A percentile compares a stretch with the other conserved stretches of the same genome.
Evolutionary conservation across 2,113 vertebrate genomes (phyloP).

Genomic region (Anolis carolinensis): DNA sequence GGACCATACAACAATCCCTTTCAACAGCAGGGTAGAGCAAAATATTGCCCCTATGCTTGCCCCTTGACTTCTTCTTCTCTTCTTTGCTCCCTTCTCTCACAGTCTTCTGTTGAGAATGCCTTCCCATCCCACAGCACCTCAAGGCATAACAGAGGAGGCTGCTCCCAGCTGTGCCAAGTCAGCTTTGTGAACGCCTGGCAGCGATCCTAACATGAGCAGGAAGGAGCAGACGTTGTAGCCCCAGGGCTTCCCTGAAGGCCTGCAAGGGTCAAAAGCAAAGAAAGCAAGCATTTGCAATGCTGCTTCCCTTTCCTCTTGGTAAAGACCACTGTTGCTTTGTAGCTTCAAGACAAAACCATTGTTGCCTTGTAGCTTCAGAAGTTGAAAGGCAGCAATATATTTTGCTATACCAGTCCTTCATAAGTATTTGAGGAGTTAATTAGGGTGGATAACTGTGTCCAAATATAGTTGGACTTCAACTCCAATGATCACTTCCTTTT

Average conservation of each 20-base stretch:
- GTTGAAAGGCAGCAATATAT: not conserved
- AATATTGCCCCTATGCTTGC: not conserved
- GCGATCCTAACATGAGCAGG: not conserved
- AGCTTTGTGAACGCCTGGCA: not conserved
- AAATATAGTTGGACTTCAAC: no score
- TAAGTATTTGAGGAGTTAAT: not conserved
- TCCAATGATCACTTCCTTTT: no score
- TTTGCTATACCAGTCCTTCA: not conserved
- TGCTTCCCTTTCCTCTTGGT: not conserved
- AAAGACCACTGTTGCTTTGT: not conserved
- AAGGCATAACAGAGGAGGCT: not conserved
- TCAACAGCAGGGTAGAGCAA: not conserved
- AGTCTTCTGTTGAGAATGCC: conserved; percentile 40
- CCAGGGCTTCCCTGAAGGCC: not conserved
- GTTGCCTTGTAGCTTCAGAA: not conserved
- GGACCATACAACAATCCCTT: not conserved
- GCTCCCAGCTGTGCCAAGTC: conserved; percentile 43
- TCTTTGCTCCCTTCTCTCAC: not conserved
- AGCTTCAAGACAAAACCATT: not conserved
- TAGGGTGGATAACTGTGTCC: no score
- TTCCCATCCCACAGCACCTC: conserved; percentile 4
- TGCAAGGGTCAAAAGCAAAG: not conserved
- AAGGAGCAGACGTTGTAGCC: not conserved
- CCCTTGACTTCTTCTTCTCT: not conserved
- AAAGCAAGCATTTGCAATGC: not conserved